phyloP scores from a whole-genome alignment of 1,140 invertebrate species.

The Epicauta chinensis region DNA sequence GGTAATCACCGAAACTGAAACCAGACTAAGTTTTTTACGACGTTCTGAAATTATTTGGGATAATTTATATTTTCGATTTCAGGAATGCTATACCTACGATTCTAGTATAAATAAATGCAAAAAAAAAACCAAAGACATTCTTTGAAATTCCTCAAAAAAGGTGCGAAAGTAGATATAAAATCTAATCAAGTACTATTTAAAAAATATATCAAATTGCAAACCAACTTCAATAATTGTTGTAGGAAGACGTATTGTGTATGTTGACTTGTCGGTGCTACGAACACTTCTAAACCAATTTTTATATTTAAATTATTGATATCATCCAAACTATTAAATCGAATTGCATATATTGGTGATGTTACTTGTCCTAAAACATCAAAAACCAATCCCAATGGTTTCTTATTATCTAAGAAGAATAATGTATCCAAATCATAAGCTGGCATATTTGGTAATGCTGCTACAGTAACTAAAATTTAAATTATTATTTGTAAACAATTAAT shows the following conservation, averaged over 20 bases:
- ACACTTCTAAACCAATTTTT: slow-evolving; percentile 33
- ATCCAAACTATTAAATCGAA: slow-evolving; percentile 32
- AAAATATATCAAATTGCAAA: not conserved
- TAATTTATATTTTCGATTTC: too few relatives aligned
- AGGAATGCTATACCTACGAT: too few relatives aligned
- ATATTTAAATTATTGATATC: slow-evolving; percentile 28
- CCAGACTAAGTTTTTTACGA: too few relatives aligned
- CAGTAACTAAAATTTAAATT: slow-evolving; percentile 55
- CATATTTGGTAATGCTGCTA: slow-evolving; percentile 58
- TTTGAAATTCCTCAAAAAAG: too few relatives aligned
- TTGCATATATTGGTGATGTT: slow-evolving; percentile 36
- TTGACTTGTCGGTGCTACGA: slow-evolving; percentile 35
- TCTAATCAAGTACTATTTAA: too few relatives aligned
- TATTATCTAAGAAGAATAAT: slow-evolving; percentile 59
- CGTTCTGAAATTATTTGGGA: too few relatives aligned
- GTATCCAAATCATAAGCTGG: slow-evolving; percentile 79
- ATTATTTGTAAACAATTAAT: slow-evolving; percentile 3
- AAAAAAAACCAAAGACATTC: too few relatives aligned
- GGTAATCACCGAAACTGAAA: too few relatives aligned
- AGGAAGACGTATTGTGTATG: slow-evolving; percentile 38
- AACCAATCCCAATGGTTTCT: slow-evolving; percentile 66
- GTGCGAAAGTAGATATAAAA: too few relatives aligned
- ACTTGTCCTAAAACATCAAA: slow-evolving; percentile 85
- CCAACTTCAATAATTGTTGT: slow-evolving; percentile 37
- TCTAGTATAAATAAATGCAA: too few relatives aligned